Conservation (phyloP, 1,140 invertebrate genomes). For the Dolichoris vasculosae region DNA sequence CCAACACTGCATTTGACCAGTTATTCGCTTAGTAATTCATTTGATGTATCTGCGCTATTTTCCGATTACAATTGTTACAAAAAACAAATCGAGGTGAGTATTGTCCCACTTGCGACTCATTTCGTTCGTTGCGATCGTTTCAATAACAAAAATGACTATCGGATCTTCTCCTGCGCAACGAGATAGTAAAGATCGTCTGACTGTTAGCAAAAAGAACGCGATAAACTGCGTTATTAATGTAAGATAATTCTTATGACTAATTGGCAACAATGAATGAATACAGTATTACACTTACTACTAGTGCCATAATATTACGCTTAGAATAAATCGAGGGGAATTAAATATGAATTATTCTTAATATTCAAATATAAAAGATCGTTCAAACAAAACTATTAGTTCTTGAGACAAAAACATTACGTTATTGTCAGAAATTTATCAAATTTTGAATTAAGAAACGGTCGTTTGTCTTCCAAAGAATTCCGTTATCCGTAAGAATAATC, state of each 20-base stretch:
- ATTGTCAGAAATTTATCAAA: background rate
- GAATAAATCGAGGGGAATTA: background rate
- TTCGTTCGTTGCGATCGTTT: background rate
- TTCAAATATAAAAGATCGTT: background rate
- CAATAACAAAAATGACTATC: background rate
- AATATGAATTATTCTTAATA: background rate
- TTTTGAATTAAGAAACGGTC: background rate
- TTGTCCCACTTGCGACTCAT: background rate
- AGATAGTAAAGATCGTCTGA: background rate
- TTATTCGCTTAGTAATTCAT: background rate
- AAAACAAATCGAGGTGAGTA: background rate
- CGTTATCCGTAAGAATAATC: background rate
- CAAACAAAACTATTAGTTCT: background rate
- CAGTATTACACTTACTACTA: background rate
- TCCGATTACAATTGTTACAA: background rate
- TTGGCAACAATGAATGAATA: background rate
- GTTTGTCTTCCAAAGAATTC: background rate
- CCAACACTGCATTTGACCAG: background rate
- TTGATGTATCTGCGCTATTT: background rate
- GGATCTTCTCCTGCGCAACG: background rate
- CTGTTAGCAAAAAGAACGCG: background rate
- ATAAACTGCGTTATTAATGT: conserved; percentile 3
- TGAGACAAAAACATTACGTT: background rate
- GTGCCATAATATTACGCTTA: background rate
- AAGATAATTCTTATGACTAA: background rate